Base-by-base conservation (phyloP, 2,888 invertebrate species). In the Trypoxylon attenuatum region DNA sequence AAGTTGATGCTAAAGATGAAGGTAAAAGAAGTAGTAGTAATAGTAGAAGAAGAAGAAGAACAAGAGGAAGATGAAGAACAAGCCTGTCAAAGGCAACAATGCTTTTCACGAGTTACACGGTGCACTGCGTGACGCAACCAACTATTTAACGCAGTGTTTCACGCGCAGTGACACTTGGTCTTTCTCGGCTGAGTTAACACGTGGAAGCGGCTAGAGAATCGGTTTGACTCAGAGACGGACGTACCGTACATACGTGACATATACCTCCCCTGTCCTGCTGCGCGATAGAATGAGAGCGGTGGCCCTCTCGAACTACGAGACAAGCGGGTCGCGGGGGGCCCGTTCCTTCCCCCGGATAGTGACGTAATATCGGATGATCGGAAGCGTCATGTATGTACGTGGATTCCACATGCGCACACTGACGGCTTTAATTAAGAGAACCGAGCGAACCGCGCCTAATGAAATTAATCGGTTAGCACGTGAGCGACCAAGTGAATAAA, bases 331-430 rank as follows among this genome's bases (percentile, higher is more conserved):
- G 22, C 15, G 59, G 49, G 47, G n/a, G n/a, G n/a, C n/a, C n/a
- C n/a, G n/a, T n/a, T n/a, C n/a, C n/a, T n/a, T n/a, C n/a, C n/a
- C n/a, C n/a, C n/a, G n/a, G 47, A 42, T 18, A 65, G 65, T 82
- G 84, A 84, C 82, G 84, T 77, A 84, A 83, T 73, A 80, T 84
- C 83, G 84, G 78, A 75, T 84, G 84, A 84, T 83, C 78, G 27
- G 53, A 69, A 55, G 68, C 80, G 80, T 77, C 82, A 75, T 64
- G 53, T 52, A 51, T 49, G 58, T 41, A 23, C 13, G 33, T 6
- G 1, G 27, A 18, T 60, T 45, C 29, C 50, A 45, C 60, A 41
- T 21, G 43, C 8, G 18, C 29, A 38, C n/a, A 29, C 18, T 0
- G 1, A 16, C 13, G 1, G 33, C 25, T 16, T 23, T 25, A 46